These are phyloP conservation scores for Dynastes hyllus DNA, from an alignment of 2,888 invertebrate genomes.

Conservation along the genomic window DNA sequence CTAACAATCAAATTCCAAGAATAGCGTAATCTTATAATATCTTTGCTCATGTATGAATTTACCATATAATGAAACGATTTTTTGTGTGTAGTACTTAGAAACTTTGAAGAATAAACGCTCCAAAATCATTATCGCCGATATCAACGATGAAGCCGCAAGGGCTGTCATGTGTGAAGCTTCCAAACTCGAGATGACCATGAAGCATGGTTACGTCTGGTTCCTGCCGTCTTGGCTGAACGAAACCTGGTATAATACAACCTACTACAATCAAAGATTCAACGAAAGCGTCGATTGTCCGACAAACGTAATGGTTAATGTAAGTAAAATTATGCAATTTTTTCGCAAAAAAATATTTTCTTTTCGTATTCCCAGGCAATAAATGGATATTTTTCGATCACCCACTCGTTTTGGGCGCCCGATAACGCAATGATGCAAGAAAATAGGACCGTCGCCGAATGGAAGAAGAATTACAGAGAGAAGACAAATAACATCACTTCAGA, in stretches of 20 bases:
- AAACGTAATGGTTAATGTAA: constrained; percentile 75
- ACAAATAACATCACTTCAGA: constrained; percentile 68
- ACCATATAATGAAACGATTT: no score
- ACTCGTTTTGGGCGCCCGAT: constrained; percentile 79
- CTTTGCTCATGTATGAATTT: no score
- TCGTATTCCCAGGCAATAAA: constrained; percentile 75
- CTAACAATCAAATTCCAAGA: no score
- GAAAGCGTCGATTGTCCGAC: constrained; percentile 76
- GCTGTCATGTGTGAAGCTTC: constrained; percentile 89
- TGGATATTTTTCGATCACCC: constrained; percentile 82
- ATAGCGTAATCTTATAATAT: no score
- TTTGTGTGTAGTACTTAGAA: constrained; percentile 74
- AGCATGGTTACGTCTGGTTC: constrained; percentile 89
- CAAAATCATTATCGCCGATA: constrained; percentile 86
- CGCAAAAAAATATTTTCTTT: constrained; percentile 12
- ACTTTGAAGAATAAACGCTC: constrained; percentile 79
- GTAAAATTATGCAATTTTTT: constrained; percentile 10
- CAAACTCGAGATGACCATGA: constrained; percentile 79
- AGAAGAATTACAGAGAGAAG: constrained; percentile 67
- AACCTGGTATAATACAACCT: constrained; percentile 78
- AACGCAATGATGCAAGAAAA: constrained; percentile 78
- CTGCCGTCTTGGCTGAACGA: constrained; percentile 82
- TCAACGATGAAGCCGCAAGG: constrained; percentile 82
- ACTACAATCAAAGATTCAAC: constrained; percentile 67
- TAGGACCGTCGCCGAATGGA: constrained; percentile 79